Base-by-base conservation (phyloP, 1,140 invertebrate species). In the Ceratitis capitata region DNA sequence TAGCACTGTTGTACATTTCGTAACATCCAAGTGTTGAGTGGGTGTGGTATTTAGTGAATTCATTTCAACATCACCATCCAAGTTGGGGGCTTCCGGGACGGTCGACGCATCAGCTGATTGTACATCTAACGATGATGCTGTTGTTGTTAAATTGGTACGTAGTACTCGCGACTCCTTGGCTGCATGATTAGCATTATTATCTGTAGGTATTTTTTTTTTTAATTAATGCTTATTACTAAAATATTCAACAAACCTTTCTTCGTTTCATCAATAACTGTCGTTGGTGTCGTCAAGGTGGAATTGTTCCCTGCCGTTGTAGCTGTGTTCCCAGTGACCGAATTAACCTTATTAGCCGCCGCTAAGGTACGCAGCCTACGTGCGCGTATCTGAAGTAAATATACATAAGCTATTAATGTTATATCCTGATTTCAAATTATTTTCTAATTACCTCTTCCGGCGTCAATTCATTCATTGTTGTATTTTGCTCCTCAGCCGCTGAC, bases 361-460 rank as follows among this genome's bases (percentile, higher is more conserved):
- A 96, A 91, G 51, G 95, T 93, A 7, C 95, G 95, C 87, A 96
- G 92, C 64, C 95, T 93, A 87, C 95, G 92, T 83, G 94, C 93
- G 61, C 95, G 93, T 88, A 96, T 95, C 95, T 96, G 88, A 39
- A 92, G 88, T 88, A 88, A 83, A 86, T 87, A 88, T 61, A 58
- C 83, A 84, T 83, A 61, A 84, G 26, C 86, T 39, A 85, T 45
- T 19, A 82, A 86, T n/a, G 61, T 51, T 53, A 87, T 47, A 47
- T 47, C 49, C 16, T 69, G 69, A 26, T 69, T 23, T 47, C 14
- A 47, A n/a, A 61, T 86, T 42, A 53, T 69, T 45, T 78, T 47
- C 83, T 64, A 83, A 86, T 92, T 93, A 95, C 95, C 94, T 96
- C 95, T 92, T 96, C 95, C 88, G 95, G 95, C 85, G 93, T 95